Conservation (phyloP, 2,797 vertebrate species). For the Semotilus atromaculatus region DNA sequence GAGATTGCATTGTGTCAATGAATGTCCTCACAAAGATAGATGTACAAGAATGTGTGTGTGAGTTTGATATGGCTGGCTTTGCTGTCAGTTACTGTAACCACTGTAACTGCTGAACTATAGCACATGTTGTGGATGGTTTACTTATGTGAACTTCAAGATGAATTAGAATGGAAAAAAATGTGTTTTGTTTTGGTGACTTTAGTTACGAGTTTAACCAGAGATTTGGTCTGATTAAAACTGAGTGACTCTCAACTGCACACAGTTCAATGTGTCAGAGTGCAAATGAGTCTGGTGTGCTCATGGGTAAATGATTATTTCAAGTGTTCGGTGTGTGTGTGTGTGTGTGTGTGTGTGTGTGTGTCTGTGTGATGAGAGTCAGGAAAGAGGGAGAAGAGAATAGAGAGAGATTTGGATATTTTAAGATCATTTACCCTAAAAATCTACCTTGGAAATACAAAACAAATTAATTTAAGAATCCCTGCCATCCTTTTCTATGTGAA, state of each 20-base stretch:
- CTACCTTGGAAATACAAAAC: neutral
- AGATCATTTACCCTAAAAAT: neutral
- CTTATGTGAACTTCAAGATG: neutral
- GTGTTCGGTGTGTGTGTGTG: slow-evolving; percentile 33
- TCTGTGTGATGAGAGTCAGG: slow-evolving; percentile 12
- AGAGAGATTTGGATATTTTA: neutral
- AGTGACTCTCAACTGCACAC: slow-evolving; percentile 35
- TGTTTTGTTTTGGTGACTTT: slow-evolving; percentile 23
- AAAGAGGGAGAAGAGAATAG: slow-evolving; percentile 6
- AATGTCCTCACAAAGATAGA: neutral
- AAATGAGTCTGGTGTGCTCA: slow-evolving; percentile 48
- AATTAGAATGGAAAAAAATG: slow-evolving; percentile 28
- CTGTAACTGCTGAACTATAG: slow-evolving; percentile 11
- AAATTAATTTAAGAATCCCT: neutral
- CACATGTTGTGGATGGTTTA: neutral
- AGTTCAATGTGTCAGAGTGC: slow-evolving; percentile 43
- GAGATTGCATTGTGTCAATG: neutral
- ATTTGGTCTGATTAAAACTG: slow-evolving; percentile 37
- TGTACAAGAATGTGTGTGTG: neutral
- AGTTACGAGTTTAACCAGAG: slow-evolving; percentile 36
- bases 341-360: slow-evolving; percentile 26
- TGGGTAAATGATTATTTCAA: slow-evolving; percentile 49
- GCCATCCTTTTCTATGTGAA: neutral
- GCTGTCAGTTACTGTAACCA: slow-evolving; percentile 14
- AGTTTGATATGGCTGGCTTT: neutral